Base-by-base conservation (phyloP, 2,888 invertebrate species). In the Stenodera caucasica region DNA sequence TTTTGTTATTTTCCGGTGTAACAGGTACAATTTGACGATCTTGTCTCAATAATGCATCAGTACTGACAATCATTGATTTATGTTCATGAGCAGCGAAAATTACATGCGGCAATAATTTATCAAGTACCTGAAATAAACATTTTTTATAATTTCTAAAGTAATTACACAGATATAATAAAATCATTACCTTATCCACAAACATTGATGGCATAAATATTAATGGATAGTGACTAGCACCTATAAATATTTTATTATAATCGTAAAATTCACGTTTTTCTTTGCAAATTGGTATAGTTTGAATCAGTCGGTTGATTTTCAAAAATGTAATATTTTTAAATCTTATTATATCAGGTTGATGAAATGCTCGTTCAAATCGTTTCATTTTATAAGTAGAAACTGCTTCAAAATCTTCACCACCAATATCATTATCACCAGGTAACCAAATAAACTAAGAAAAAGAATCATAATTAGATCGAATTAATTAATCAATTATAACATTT, bases 351-450 rank as follows among this genome's bases (percentile, higher is more conserved):
- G 89, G 85, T 71, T 90, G 90, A 32, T 85, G 84, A 77, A 94
- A 95, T 66, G 89, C 86, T 68, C 86, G 83, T 60, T 89, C 85
- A 77, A 94, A 96, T 72, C 90, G 86, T 14, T 82, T 79, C 6
- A 90, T 77, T 81, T 92, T 93, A n/a, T 85, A 79, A 50, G 82
- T 80, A 21, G 86, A 87, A 45, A 93, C 86, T 37, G 86, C 84
- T 72, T 90, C 89, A 63, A 85, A 75, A 54, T 81, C 89, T 81
- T 98, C 98, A 12, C 98, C 98, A 7, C 98, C 98, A 60, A 98
- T 94, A 77, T 98, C 98, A 81, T 98, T 98, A 78, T 98, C 98
- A 5, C 98, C 98, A 18, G 97, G 94, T 64, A 98, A 80, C 84
- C 91, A 96, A 55, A 98, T 83, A 81, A 86, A 86, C 91, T 91